A percentile compares a stretch with the other conserved stretches of the same genome.
Conservation (phyloP, 1,140 invertebrate genomes). For the Cydia fagiglandana region DNA sequence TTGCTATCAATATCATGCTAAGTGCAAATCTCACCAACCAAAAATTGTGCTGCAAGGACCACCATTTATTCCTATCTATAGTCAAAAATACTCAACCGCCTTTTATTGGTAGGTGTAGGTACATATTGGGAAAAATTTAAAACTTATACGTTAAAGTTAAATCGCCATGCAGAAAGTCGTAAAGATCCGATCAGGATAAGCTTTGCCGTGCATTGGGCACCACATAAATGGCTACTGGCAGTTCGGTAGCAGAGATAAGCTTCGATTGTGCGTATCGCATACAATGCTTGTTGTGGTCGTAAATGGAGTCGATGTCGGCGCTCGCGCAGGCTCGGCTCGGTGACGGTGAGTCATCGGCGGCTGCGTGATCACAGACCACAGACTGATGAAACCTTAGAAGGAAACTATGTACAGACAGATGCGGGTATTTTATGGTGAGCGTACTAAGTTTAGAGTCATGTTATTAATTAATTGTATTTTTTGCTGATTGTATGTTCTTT, state of each 20-base stretch:
- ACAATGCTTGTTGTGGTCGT: conserved; percentile 25
- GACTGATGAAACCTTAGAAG: conserved; percentile 19
- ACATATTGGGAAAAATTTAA: neutral
- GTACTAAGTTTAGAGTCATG: no score
- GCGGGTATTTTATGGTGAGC: no score
- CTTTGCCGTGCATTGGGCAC: neutral
- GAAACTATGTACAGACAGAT: no score
- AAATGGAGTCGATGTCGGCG: conserved; percentile 27
- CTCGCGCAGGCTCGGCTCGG: neutral
- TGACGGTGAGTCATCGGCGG: conserved; percentile 26
- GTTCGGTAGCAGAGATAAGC: conserved; percentile 22
- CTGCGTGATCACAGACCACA: conserved; percentile 22
- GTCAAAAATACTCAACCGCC: no score
- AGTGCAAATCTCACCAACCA: no score
- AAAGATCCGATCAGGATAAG: neutral
- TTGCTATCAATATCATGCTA: no score
- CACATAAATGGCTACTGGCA: neutral
- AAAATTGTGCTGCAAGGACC: no score
- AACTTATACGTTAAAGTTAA: neutral
- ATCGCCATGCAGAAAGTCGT: neutral
- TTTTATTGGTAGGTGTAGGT: neutral
- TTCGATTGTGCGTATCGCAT: conserved; percentile 30
- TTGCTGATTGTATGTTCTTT: no score
- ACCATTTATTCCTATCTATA: no score
- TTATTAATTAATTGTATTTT: no score